Conservation (phyloP, 1,140 invertebrate species). For the Hesperophylax magnus region DNA sequence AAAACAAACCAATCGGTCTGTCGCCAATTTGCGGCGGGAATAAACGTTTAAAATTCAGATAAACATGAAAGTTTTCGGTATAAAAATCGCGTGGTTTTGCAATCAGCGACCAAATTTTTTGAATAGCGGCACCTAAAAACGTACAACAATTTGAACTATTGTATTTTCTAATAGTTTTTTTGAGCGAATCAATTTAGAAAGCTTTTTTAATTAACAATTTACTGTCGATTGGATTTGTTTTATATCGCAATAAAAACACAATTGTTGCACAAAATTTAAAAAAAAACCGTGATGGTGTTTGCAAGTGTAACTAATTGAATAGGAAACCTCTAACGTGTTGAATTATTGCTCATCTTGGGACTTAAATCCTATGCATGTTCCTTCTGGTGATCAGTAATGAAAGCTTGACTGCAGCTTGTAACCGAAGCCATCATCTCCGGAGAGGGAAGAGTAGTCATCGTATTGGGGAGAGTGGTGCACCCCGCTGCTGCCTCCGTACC, state of each 20-base stretch:
- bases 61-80: background rate
- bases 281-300: too few relatives aligned
- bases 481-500: background rate
- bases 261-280: too few relatives aligned
- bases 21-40: constrained; percentile 6
- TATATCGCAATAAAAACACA: too few relatives aligned
- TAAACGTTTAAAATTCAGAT: background rate
- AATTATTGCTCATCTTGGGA: background rate
- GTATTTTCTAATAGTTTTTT: background rate
- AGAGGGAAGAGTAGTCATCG: constrained; percentile 52
- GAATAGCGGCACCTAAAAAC: background rate
- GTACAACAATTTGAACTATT: background rate
- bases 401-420: constrained; percentile 54
- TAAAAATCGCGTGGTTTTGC: constrained; percentile 20
- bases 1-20: constrained; percentile 28
- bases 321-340: constrained; percentile 29
- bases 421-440: constrained; percentile 50
- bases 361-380: constrained; percentile 22
- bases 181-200: too few relatives aligned
- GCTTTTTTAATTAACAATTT: too few relatives aligned
- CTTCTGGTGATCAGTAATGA: constrained; percentile 48
- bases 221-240: too few relatives aligned
- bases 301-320: background rate
- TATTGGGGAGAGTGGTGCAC: constrained; percentile 40
- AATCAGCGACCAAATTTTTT: background rate